A percentile compares a stretch with the other conserved stretches of the same genome.
Evolutionary conservation across 2,113 vertebrate species (phyloP).

Genomic region (Syngnathus typhle): DNA sequence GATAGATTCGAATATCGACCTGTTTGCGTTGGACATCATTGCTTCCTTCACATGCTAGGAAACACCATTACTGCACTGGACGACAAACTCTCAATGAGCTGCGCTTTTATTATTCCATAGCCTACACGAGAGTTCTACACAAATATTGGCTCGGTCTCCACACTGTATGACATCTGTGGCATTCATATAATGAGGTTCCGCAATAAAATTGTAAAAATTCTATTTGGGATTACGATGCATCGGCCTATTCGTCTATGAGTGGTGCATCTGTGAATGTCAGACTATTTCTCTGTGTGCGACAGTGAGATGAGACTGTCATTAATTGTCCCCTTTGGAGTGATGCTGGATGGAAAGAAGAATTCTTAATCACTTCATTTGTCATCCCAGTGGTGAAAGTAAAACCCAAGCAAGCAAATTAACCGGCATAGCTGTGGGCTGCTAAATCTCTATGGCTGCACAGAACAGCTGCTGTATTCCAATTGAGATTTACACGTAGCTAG

Average conservation of each 20-base stretch:
- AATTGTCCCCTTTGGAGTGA: constrained; percentile 15
- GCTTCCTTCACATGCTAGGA: constrained; percentile 1
- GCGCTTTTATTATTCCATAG: neutral
- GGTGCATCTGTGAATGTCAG: no score
- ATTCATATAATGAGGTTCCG: neutral
- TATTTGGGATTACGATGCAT: neutral
- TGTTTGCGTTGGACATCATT: constrained; percentile 10
- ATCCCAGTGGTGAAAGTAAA: constrained; percentile 31
- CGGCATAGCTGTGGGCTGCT: constrained; percentile 24
- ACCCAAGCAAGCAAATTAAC: constrained; percentile 43
- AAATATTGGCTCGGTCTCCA: neutral
- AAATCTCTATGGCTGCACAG: constrained; percentile 27
- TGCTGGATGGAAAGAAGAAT: constrained; percentile 16
- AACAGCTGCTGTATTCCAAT: constrained; percentile 24
- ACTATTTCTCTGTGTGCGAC: neutral
- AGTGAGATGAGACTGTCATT: constrained; percentile 24
- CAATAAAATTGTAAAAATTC: neutral
- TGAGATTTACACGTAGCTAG: constrained; percentile 30
- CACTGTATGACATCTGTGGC: no score
- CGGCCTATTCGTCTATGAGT: no score
- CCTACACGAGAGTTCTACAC: no score
- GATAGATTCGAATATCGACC: constrained; percentile 25
- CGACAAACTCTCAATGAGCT: neutral
- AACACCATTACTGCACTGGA: neutral
- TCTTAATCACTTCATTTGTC: constrained; percentile 34